phyloP scores from a whole-genome alignment of 2,113 vertebrate genomes.

The Phyllostomus discolor region DNA sequence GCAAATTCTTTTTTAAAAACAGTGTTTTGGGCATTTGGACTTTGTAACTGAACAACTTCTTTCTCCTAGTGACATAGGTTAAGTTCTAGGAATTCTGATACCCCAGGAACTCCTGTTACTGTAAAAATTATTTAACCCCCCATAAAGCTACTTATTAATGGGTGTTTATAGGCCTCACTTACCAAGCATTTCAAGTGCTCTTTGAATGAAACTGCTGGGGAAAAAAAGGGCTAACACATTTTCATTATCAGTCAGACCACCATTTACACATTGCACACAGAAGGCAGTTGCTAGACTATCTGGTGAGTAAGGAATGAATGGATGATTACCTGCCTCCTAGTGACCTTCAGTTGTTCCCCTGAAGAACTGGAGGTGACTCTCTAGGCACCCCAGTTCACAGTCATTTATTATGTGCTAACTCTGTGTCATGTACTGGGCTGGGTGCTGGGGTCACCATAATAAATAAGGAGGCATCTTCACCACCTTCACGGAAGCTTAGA shows the following conservation, averaged over 20 bases:
- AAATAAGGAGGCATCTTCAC: background rate
- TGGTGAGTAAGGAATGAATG: background rate
- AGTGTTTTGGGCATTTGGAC: background rate
- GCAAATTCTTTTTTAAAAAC: background rate
- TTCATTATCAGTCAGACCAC: background rate
- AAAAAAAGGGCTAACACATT: background rate
- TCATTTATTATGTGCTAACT: background rate
- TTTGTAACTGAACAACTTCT: background rate
- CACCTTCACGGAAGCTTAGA: background rate
- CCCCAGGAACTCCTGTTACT: background rate
- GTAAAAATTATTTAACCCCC: background rate
- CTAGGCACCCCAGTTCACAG: background rate
- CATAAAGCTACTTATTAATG: conserved; percentile 55
- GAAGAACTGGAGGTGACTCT: background rate
- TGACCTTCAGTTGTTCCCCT: background rate
- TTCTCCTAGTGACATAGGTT: background rate
- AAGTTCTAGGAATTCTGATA: background rate
- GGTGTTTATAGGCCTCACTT: conserved; percentile 58
- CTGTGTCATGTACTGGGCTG: background rate
- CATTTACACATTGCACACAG: background rate
- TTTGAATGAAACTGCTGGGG: background rate
- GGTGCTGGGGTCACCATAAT: background rate
- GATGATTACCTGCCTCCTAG: background rate
- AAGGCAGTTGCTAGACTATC: background rate
- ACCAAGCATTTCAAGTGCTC: conserved; percentile 16